Evolutionary conservation across 2,888 invertebrate genomes (phyloP).

Genomic region (Spialia ferax): DNA sequence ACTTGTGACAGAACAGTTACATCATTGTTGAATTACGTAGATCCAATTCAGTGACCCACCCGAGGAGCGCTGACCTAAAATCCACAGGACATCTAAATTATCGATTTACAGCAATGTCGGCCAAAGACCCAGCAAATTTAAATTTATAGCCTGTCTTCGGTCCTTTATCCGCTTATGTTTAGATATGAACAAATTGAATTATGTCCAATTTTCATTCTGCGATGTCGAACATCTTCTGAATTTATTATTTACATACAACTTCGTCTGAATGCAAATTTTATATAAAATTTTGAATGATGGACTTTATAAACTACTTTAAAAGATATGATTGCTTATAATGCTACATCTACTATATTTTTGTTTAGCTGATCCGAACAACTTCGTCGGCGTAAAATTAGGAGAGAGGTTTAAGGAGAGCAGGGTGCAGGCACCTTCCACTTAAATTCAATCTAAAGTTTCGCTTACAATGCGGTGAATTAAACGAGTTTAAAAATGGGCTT

Average conservation of each 20-base stretch:
- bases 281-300: no score
- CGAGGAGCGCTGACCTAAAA: slow-evolving; percentile 25
- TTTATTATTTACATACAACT: background rate
- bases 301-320: no score
- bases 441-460: no score
- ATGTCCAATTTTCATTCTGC: background rate
- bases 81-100: slow-evolving; percentile 23
- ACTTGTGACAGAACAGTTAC: slow-evolving; percentile 1
- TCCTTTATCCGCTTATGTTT: slow-evolving; percentile 6
- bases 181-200: slow-evolving; percentile 15
- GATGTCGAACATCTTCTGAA: background rate
- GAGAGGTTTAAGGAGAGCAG: no score
- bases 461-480: no score
- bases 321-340: no score
- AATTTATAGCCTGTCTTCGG: slow-evolving; percentile 5
- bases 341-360: no score
- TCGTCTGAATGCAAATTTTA: background rate
- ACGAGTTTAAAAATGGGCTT: no score
- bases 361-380: no score
- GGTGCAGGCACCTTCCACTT: no score
- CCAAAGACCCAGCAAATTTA: background rate
- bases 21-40: background rate
- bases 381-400: no score
- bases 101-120: slow-evolving; percentile 27
- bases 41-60: background rate